Percentiles rank a stretch among this genome's conserved stretches.
Evolutionary conservation across 2,888 invertebrate species (phyloP).

Genomic region (Nomada lathburiana): DNA sequence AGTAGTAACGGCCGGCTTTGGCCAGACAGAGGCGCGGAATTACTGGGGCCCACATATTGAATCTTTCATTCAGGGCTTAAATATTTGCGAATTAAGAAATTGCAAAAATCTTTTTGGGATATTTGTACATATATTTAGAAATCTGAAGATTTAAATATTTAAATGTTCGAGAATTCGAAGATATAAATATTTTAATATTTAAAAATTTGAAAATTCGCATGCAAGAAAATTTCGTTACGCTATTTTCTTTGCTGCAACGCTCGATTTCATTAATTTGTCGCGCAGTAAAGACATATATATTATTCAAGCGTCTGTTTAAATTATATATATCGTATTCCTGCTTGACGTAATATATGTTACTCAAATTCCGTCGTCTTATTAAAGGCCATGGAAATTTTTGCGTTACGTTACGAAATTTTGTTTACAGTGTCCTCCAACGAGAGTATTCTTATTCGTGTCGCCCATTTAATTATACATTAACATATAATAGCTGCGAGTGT

Average conservation of each 20-base stretch:
- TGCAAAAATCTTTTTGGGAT: not conserved
- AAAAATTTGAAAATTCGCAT: too few species aligned
- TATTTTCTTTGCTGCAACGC: too few species aligned
- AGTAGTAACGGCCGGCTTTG: not conserved
- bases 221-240: too few species aligned
- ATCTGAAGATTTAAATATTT: not conserved
- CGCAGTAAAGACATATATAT: too few species aligned
- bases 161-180: too few species aligned
- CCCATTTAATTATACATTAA: constrained; percentile 1
- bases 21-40: not conserved
- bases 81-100: not conserved
- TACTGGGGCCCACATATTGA: not conserved
- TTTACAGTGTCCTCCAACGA: not conserved
- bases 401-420: not conserved
- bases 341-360: too few species aligned
- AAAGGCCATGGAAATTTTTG: too few species aligned
- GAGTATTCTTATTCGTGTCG: not conserved
- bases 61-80: not conserved
- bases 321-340: too few species aligned
- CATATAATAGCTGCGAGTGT: not conserved
- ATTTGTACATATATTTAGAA: not conserved
- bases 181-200: too few species aligned
- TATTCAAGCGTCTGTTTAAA: too few species aligned
- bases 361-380: too few species aligned
- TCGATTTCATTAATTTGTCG: too few species aligned